phyloP scores from a whole-genome alignment of 2,888 invertebrate genomes.

The Chymomyza fuscimana region DNA sequence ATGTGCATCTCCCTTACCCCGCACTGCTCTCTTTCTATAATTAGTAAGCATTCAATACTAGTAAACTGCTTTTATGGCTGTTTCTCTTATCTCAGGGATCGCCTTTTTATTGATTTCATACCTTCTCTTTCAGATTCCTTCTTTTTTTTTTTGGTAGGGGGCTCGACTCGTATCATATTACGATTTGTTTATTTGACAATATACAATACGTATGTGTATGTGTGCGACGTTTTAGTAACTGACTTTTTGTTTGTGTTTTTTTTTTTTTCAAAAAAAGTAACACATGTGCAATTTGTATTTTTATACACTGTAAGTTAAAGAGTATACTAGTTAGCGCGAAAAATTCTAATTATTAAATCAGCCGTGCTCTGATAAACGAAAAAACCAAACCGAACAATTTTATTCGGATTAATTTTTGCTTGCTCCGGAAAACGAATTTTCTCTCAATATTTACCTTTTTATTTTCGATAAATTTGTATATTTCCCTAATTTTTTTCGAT shows the following conservation, averaged over 20 bases:
- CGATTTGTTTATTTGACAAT: constrained; percentile 16
- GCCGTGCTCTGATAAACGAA: no score
- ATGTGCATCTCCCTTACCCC: background rate
- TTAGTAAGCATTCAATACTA: constrained; percentile 27
- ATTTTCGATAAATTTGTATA: no score
- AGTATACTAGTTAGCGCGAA: no score
- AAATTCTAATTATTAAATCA: no score
- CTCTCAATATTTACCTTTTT: no score
- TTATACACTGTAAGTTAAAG: no score
- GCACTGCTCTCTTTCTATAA: constrained; percentile 23
- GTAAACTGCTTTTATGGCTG: background rate
- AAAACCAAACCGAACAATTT: no score
- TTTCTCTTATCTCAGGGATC: constrained; percentile 15
- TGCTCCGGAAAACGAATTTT: no score
- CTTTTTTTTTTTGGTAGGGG: background rate
- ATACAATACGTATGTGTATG: background rate
- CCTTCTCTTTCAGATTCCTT: constrained; percentile 8
- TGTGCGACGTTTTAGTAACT: background rate
- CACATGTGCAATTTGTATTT: constrained; percentile 14
- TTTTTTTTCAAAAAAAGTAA: constrained; percentile 4
- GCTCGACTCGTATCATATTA: constrained; percentile 28
- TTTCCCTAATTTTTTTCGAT: no score
- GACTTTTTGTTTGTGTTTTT: constrained; percentile 11
- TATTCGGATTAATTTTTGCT: no score
- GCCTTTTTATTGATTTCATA: constrained; percentile 47